Conservation (phyloP, 2,888 invertebrate species). For the Terebella lapidaria region DNA sequence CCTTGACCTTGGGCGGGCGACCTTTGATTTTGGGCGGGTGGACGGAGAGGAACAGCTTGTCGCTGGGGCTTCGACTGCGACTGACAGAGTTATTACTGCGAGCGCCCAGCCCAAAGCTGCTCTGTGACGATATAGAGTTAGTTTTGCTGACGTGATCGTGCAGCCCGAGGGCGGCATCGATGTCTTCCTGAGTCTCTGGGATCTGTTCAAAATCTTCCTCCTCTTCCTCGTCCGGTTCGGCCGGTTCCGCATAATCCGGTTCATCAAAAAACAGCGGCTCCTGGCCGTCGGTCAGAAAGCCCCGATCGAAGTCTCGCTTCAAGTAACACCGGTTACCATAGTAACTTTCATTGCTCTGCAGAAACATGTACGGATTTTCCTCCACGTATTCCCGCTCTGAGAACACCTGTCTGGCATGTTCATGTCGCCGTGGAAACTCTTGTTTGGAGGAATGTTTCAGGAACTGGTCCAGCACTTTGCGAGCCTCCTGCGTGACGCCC, state of each 20-base stretch:
- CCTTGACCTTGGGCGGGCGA: neutral
- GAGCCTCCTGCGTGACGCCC: conserved; percentile 24
- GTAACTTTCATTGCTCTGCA: conserved; percentile 1
- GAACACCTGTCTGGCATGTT: neutral
- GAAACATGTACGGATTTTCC: conserved; percentile 5
- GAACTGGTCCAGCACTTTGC: conserved; percentile 23
- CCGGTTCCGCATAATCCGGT: conserved; percentile 5
- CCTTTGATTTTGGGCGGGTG: conserved; percentile 6
- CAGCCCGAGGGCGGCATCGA: conserved; percentile 1
- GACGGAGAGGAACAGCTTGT: neutral
- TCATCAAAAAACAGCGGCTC: neutral
- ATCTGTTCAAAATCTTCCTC: neutral
- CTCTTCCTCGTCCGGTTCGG: neutral
- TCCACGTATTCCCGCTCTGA: neutral
- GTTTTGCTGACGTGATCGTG: conserved; percentile 9
- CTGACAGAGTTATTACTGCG: neutral
- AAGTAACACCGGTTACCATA: neutral
- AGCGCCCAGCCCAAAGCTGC: conserved; percentile 9
- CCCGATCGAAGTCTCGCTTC: neutral
- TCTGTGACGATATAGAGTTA: conserved; percentile 13
- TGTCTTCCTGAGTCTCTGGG: neutral
- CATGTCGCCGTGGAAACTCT: neutral
- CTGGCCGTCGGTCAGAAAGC: neutral
- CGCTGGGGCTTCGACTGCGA: conserved; percentile 3
- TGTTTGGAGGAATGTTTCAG: conserved; percentile 11